Base-by-base conservation (phyloP, 2,888 invertebrate species). In the Zaprionus lineosus region DNA sequence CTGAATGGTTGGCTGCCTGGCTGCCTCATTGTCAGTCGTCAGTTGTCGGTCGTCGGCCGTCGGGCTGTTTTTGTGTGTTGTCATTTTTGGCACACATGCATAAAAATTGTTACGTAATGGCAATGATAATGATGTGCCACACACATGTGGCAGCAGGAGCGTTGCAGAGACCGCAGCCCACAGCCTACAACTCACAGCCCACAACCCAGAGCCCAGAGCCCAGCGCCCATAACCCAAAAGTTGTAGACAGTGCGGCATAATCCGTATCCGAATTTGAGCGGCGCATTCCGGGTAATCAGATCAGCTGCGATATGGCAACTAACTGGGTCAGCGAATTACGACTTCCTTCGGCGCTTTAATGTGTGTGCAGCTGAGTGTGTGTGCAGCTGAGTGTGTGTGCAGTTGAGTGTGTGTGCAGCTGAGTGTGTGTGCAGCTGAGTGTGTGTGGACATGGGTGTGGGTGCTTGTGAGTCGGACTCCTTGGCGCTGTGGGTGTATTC, bases 101-200 rank as follows among this genome's bases (percentile, higher is more conserved):
- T 47, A 55, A 52, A 60, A 41, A 64, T 34, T 64, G 64, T 50
- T 71, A 66, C 57, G 59, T 67, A 64, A 74, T 28, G 61, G 37
- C 66, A 61, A 66, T 77, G 61, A 66, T 70, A 81, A 84, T 84
- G 66, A 81, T 69, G 83, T 83, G 76, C 44, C 47, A 41, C 55
- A 70, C 59, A 70, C 59, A 74, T 29, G 50, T 21, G 39, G 8
- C 29, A 43, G 47, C 51, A 47, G 4, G 9, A 24, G n/a, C n/a
- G n/a, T n/a, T n/a, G n/a, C 24, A 24, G 2, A 24, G 8, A 7
- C 24, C 2, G 6, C 6, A 6, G n/a, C 24, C 6, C 8, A 24
- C 24, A n/a, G 24, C 8, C 6, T n/a, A 24, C 8, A 24, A 24
- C 8, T 12, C 11, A 39, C 18, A n/a, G 34, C 36, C 8, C 3